These are phyloP conservation scores for Zaprionus davidi DNA, from an alignment of 1,140 invertebrate genomes.

Conservation along the genomic window DNA sequence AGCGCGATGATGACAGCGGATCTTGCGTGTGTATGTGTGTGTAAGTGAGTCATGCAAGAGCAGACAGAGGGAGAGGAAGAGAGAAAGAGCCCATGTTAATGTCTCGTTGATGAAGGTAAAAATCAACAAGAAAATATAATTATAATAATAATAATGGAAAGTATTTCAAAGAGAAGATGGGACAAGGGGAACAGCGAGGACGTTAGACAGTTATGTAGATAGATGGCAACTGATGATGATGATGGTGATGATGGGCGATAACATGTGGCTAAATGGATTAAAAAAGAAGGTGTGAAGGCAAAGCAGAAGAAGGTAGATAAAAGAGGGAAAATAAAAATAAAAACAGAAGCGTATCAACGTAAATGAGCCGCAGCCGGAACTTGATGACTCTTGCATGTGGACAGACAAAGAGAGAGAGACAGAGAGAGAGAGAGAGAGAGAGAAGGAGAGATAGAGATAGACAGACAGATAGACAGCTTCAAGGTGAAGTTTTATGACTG, in stretches of 20 bases:
- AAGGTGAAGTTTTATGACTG: slow-evolving; percentile 71
- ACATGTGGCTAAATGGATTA: slow-evolving; percentile 79
- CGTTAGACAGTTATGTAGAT: slow-evolving; percentile 57
- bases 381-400: slow-evolving; percentile 48
- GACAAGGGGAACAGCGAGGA: background rate
- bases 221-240: slow-evolving; percentile 44
- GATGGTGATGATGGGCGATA: slow-evolving; percentile 66
- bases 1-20: slow-evolving; percentile 50
- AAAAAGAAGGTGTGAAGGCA: slow-evolving; percentile 51
- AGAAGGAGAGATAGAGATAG: slow-evolving; percentile 3
- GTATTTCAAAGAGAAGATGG: slow-evolving; percentile 65
- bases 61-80: slow-evolving; percentile 25
- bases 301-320: slow-evolving; percentile 18
- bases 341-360: slow-evolving; percentile 45
- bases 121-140: slow-evolving; percentile 62
- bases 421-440: background rate
- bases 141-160: slow-evolving; percentile 81
- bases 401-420: background rate
- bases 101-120: slow-evolving; percentile 66
- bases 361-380: slow-evolving; percentile 69
- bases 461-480: slow-evolving; percentile 35
- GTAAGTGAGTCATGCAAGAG: background rate
- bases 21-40: background rate
- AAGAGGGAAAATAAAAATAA: slow-evolving; percentile 6
- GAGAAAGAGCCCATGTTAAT: slow-evolving; percentile 62